phyloP scores from a whole-genome alignment of 2,113 vertebrate species.

The Atractosteus spatula region DNA sequence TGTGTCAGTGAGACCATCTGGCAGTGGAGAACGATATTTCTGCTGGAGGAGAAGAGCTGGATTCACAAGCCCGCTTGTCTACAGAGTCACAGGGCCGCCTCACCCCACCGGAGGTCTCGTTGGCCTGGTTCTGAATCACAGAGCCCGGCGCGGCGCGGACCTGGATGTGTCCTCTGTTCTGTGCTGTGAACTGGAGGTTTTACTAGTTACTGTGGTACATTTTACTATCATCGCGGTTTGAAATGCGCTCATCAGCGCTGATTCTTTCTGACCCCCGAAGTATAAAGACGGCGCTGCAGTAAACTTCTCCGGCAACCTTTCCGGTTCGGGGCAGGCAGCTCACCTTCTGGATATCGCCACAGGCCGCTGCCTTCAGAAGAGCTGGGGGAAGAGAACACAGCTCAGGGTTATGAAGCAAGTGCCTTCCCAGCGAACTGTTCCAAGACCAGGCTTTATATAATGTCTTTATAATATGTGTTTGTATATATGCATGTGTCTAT shows the following conservation, averaged over 20 bases:
- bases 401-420: background rate
- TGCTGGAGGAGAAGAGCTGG: no score
- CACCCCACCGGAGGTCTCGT: no score
- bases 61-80: no score
- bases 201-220: background rate
- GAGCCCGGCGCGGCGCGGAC: no score
- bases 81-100: no score
- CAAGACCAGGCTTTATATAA: background rate
- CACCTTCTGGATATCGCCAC: constrained; percentile 51
- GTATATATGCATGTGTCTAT: no score
- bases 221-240: background rate
- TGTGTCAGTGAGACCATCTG: constrained; percentile 28
- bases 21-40: constrained; percentile 19
- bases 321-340: background rate
- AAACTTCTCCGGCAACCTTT: background rate
- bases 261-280: background rate
- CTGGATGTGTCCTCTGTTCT: no score
- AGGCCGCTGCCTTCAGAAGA: constrained; percentile 53
- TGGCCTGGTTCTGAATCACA: no score
- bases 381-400: constrained; percentile 35
- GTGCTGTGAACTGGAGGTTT: no score
- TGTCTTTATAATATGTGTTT: background rate
- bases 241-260: no score
- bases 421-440: background rate
- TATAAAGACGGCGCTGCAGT: background rate